Percentiles rank a stretch among this genome's conserved stretches.
phyloP scores from a whole-genome alignment of 2,888 invertebrate genomes.

The Ptychoptera albimana region DNA sequence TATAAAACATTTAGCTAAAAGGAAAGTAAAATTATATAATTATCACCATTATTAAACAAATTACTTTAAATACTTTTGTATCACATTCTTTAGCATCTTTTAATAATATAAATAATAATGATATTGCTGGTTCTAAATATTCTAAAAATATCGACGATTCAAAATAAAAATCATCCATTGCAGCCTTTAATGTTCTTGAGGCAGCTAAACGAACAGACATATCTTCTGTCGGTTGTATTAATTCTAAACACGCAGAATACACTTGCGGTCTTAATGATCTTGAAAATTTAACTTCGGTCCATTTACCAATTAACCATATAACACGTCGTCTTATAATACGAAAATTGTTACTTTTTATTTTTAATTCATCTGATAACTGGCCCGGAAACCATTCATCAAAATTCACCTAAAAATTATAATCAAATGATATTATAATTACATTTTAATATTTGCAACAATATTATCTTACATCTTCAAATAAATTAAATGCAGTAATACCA shows the following conservation, averaged over 20 bases:
- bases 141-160: conserved; percentile 72
- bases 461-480: conserved; percentile 65
- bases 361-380: conserved; percentile 65
- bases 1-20: conserved; percentile 75
- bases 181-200: conserved; percentile 58
- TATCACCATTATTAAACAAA: conserved; percentile 7
- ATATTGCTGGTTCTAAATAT: conserved; percentile 62
- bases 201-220: conserved; percentile 79
- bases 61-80: conserved; percentile 48
- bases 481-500: conserved; percentile 72
- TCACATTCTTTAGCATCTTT: conserved; percentile 84
- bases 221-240: conserved; percentile 62
- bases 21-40: conserved; percentile 21
- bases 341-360: conserved; percentile 66
- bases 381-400: conserved; percentile 86
- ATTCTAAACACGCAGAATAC: conserved; percentile 60
- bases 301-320: conserved; percentile 67
- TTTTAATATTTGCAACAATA: not conserved
- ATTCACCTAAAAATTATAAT: conserved; percentile 42
- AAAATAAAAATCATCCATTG: conserved; percentile 88
- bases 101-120: conserved; percentile 64
- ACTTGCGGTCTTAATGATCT: conserved; percentile 61
- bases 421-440: not conserved
- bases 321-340: conserved; percentile 69
- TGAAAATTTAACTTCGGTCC: conserved; percentile 72